These are phyloP conservation scores for Addax nasomaculatus DNA, from an alignment of 2,113 vertebrate species.

Conservation along the genomic window DNA sequence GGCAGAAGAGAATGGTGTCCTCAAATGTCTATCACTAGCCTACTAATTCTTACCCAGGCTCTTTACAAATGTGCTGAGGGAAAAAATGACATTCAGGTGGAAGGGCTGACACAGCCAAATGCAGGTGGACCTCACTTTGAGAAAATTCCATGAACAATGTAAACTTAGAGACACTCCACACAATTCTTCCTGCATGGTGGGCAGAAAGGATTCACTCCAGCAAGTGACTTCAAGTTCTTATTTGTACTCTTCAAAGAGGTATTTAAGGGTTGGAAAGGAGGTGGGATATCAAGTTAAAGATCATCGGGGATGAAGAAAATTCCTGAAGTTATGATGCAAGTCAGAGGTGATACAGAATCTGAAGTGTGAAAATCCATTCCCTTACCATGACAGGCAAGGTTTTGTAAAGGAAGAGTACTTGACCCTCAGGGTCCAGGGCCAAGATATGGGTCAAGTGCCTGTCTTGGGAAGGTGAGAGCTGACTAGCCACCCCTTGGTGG, in stretches of 20 bases:
- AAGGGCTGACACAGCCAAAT: background rate
- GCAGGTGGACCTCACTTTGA: background rate
- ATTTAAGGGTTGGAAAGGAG: background rate
- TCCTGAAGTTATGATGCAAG: background rate
- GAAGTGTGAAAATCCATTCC: background rate
- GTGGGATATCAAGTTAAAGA: background rate
- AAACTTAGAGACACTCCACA: background rate
- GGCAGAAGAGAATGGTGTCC: background rate
- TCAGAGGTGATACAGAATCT: background rate
- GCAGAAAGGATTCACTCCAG: background rate
- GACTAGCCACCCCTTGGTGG: background rate
- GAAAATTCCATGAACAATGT: background rate
- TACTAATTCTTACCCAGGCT: background rate
- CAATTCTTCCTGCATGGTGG: background rate
- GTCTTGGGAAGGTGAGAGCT: background rate
- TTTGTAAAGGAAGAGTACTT: background rate
- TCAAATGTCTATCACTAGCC: slow-evolving; percentile 7
- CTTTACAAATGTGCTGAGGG: background rate
- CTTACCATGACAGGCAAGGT: background rate
- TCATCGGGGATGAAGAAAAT: background rate
- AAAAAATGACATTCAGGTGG: background rate
- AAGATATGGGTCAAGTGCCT: slow-evolving; percentile 14
- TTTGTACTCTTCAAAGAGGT: background rate
- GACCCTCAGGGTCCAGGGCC: background rate
- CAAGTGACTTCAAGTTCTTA: slow-evolving; percentile 9